Evolutionary conservation across 2,113 vertebrate species (phyloP).

Genomic region (Odontophorus gujanensis): DNA sequence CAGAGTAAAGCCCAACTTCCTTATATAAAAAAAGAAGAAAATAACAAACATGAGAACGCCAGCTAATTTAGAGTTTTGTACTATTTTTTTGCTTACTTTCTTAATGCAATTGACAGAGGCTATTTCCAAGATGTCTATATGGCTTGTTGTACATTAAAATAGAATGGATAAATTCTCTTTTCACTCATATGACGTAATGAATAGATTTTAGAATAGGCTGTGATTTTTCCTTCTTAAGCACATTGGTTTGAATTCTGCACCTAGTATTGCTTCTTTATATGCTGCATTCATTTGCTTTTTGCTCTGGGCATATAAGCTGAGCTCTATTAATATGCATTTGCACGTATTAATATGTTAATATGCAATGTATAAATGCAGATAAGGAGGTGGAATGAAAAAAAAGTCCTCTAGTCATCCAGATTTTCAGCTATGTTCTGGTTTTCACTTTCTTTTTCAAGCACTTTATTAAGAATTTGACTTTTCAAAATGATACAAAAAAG

Average conservation of each 20-base stretch:
- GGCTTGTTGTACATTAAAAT: background rate
- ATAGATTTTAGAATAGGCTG: background rate
- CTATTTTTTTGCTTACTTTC: background rate
- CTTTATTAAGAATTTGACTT: background rate
- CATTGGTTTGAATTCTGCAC: background rate
- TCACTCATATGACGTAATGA: background rate
- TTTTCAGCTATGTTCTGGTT: background rate
- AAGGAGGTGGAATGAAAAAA: background rate
- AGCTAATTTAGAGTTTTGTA: background rate
- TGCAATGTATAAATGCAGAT: conserved; percentile 28
- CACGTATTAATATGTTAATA: conserved; percentile 37
- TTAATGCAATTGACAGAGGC: background rate
- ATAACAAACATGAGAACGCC: background rate
- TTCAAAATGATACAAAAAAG: background rate
- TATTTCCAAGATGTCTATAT: background rate
- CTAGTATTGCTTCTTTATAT: background rate
- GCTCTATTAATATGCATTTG: conserved; percentile 11
- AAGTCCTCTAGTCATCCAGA: background rate
- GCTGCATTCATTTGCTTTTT: conserved; percentile 43
- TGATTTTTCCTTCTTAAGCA: background rate
- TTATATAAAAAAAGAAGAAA: background rate
- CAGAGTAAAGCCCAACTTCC: background rate
- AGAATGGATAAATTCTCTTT: background rate
- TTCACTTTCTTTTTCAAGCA: background rate
- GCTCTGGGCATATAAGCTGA: conserved; percentile 48